These are phyloP conservation scores for Drosophila melanocephala DNA, from an alignment of 2,888 invertebrate genomes.

Conservation along the genomic window DNA sequence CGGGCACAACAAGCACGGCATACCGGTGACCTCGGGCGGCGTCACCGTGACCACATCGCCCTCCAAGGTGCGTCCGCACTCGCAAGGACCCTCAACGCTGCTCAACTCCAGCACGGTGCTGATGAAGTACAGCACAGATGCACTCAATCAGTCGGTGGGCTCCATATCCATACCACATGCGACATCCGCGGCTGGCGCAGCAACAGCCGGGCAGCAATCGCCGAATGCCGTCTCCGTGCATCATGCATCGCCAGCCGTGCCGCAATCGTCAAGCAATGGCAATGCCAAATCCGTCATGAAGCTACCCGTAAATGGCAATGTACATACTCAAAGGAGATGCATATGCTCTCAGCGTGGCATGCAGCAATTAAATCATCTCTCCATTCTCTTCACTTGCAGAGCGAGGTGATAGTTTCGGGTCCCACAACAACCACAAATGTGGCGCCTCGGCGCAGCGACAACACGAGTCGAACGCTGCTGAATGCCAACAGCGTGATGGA, in stretches of 20 bases:
- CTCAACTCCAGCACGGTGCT: slow-evolving; percentile 84
- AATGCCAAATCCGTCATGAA: slow-evolving; percentile 85
- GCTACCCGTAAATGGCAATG: slow-evolving; percentile 83
- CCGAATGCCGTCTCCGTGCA: slow-evolving; percentile 85
- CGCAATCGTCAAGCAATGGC: slow-evolving; percentile 79
- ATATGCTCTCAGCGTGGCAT: neutral
- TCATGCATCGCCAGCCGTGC: slow-evolving; percentile 85
- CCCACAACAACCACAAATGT: slow-evolving; percentile 89
- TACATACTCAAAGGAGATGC: slow-evolving; percentile 42
- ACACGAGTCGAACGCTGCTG: slow-evolving; percentile 92
- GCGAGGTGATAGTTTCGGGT: slow-evolving; percentile 87
- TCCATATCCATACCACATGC: slow-evolving; percentile 83
- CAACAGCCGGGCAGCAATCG: slow-evolving; percentile 34
- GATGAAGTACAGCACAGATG: slow-evolving; percentile 85
- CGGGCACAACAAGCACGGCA: slow-evolving; percentile 86
- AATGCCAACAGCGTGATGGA: slow-evolving; percentile 86
- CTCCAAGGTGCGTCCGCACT: slow-evolving; percentile 86
- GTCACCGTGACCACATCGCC: slow-evolving; percentile 89
- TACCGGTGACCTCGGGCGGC: slow-evolving; percentile 86
- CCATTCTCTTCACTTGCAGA: slow-evolving; percentile 28
- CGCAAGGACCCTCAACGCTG: slow-evolving; percentile 87
- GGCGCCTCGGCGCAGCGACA: slow-evolving; percentile 89
- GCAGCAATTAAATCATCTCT: neutral
- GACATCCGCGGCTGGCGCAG: slow-evolving; percentile 18
- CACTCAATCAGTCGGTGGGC: slow-evolving; percentile 85